These are phyloP conservation scores for Axea sp. DNA, from an alignment of 2,888 invertebrate species.

Conservation along the genomic window DNA sequence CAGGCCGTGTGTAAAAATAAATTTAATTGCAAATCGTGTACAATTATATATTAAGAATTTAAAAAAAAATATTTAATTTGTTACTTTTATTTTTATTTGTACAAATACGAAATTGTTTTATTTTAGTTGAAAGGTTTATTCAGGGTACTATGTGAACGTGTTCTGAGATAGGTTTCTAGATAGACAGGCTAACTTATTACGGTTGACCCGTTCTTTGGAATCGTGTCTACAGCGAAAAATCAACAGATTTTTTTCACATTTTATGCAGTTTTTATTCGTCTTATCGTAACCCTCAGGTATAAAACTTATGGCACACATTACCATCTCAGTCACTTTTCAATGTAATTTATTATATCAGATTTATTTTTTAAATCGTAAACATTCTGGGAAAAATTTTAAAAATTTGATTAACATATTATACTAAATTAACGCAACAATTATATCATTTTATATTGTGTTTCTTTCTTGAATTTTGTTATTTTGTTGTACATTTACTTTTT, in stretches of 20 bases:
- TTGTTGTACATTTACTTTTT: too few relatives aligned
- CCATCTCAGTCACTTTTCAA: slow-evolving; percentile 11
- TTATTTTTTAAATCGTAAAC: not conserved
- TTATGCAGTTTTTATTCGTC: slow-evolving; percentile 50
- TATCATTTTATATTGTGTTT: too few relatives aligned
- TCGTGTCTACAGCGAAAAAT: slow-evolving; percentile 59
- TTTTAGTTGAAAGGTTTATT: slow-evolving; percentile 58
- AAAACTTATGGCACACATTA: slow-evolving; percentile 42
- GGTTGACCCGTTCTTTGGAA: slow-evolving; percentile 59
- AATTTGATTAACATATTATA: too few relatives aligned
- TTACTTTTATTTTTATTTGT: too few relatives aligned
- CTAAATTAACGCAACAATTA: too few relatives aligned
- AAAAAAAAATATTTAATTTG: too few relatives aligned
- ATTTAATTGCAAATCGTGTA: too few relatives aligned
- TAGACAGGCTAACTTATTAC: slow-evolving; percentile 64
- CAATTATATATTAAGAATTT: too few relatives aligned
- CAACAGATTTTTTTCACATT: slow-evolving; percentile 51
- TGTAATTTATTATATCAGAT: slow-evolving; percentile 5
- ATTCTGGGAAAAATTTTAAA: too few relatives aligned
- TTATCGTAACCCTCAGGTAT: slow-evolving; percentile 48
- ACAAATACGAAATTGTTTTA: slow-evolving; percentile 57
- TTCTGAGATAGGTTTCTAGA: slow-evolving; percentile 63
- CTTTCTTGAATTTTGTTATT: too few relatives aligned
- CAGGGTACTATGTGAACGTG: slow-evolving; percentile 57
- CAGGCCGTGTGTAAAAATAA: too few relatives aligned